Evolutionary conservation across 2,113 vertebrate genomes (phyloP), one percentile per base, ranked within the genome.

Genomic region (Dicrurus megarhynchus): DNA sequence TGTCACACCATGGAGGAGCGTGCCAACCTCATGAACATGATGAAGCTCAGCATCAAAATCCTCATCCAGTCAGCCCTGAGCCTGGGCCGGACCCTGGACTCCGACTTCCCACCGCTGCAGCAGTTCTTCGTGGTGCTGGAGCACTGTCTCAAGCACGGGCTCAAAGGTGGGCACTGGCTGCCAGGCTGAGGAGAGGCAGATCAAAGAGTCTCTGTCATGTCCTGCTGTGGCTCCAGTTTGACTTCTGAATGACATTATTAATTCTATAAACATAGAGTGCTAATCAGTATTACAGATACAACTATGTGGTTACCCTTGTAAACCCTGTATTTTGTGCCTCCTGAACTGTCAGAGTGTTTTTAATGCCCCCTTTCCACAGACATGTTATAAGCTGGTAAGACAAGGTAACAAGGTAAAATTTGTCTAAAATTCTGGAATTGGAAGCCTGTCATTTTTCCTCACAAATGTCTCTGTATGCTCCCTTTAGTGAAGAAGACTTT

Each of bases 91-190:
- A 99, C 99, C 7, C 97, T 99, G 94, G 99, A 99, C 96, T 99
- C 99, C 0, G 99, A 99, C 63, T 99, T 98, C 93, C 99, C 99
- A 7, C 99, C 99, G 6, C 92, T 99, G 92, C 99, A 99, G 97
- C 99, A 99, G 98, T 99, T 99, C 95, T 99, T 99, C 65, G 98
- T 99, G 22, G 98, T 99, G 74, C 97, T 99, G 97, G 99, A 99
- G 75, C 99, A 99, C 71, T 99, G 99, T 96, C 99, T 99, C 76
- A 99, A 99, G 97, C 99, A 99, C 10, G 99, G 99, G 4, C 98
- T 99, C 76, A 99, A 99, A 99, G 99, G 99, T 99, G 96, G 97
- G 97, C 56, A 3, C 53, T 4, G 21, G 33, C 52, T 16, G 13
- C 35, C 64, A 3, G 2, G 15, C 33, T 10, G 55, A 55, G 73